phyloP scores from a whole-genome alignment of 2,888 invertebrate species.

The Nomada fucata region DNA sequence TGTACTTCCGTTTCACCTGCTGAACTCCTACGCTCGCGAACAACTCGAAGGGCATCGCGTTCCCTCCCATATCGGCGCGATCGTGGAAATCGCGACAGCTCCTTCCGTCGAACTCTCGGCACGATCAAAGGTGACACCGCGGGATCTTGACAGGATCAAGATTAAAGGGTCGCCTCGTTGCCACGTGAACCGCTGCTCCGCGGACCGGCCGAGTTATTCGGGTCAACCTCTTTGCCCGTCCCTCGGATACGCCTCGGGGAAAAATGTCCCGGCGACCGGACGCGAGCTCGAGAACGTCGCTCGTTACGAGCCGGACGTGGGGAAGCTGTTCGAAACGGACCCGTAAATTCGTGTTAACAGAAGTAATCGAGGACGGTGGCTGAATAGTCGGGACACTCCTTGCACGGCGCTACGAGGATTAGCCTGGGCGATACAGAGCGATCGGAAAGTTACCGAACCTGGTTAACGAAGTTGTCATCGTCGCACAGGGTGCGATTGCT shows the following conservation, averaged over 20 bases:
- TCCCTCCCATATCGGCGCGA: background rate
- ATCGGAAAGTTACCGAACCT: no score
- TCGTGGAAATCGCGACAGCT: slow-evolving; percentile 1
- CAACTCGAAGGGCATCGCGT: background rate
- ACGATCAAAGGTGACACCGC: background rate
- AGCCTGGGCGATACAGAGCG: no score
- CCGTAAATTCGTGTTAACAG: no score
- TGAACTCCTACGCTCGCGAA: background rate
- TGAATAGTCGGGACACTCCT: no score
- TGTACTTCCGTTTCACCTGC: no score
- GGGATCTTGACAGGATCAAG: slow-evolving; percentile 4
- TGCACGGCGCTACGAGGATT: no score
- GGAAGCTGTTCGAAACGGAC: no score
- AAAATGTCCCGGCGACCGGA: slow-evolving; percentile 51
- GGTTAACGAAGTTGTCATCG: no score
- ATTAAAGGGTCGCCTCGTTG: slow-evolving; percentile 35
- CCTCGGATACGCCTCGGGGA: slow-evolving; percentile 57
- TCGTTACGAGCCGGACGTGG: no score
- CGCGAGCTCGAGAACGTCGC: background rate
- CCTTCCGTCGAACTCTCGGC: no score
- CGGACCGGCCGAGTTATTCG: slow-evolving; percentile 62
- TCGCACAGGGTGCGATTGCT: no score
- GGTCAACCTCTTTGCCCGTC: slow-evolving; percentile 69
- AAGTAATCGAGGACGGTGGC: no score
- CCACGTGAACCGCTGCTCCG: slow-evolving; percentile 29